Evolutionary conservation across 2,888 invertebrate genomes (phyloP).

Genomic region (Dicyrtomina minuta): DNA sequence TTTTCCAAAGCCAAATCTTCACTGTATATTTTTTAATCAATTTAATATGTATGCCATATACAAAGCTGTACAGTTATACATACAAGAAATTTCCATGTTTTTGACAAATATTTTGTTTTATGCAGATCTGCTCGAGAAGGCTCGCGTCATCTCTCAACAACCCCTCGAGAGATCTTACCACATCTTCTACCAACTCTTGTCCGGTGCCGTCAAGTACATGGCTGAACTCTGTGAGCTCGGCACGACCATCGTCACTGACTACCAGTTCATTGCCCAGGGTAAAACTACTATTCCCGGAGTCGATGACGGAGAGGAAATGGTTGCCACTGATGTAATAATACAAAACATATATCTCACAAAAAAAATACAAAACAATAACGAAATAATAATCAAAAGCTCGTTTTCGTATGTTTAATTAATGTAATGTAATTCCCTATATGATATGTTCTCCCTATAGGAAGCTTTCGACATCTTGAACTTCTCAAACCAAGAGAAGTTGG

Average conservation of each 20-base stretch:
- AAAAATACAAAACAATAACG: background rate
- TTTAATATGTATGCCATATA: background rate
- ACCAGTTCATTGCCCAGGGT: conserved; percentile 63
- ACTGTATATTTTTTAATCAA: conserved; percentile 27
- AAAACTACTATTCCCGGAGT: conserved; percentile 62
- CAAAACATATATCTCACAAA: background rate
- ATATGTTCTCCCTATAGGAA: conserved; percentile 67
- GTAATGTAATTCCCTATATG: background rate
- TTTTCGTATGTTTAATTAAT: background rate
- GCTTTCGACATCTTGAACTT: conserved; percentile 99
- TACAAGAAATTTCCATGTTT: too few relatives aligned
- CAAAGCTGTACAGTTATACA: conserved; percentile 60
- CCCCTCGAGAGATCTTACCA: conserved; percentile 98
- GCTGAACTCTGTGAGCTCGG: conserved; percentile 58
- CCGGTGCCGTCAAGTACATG: conserved; percentile 79
- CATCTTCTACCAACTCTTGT: conserved; percentile 99
- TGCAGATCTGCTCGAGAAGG: conserved; percentile 94
- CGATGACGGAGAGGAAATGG: conserved; percentile 62
- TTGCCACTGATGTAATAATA: conserved; percentile 54
- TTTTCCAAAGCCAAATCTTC: too few relatives aligned
- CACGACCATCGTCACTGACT: conserved; percentile 59
- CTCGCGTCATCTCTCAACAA: conserved; percentile 99
- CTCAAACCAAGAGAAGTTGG: conserved; percentile 93
- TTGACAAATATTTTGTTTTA: conserved; percentile 31
- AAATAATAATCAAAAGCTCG: background rate